Base-by-base conservation (phyloP, 2,113 vertebrate species). In the Aegotheles bennettii region DNA sequence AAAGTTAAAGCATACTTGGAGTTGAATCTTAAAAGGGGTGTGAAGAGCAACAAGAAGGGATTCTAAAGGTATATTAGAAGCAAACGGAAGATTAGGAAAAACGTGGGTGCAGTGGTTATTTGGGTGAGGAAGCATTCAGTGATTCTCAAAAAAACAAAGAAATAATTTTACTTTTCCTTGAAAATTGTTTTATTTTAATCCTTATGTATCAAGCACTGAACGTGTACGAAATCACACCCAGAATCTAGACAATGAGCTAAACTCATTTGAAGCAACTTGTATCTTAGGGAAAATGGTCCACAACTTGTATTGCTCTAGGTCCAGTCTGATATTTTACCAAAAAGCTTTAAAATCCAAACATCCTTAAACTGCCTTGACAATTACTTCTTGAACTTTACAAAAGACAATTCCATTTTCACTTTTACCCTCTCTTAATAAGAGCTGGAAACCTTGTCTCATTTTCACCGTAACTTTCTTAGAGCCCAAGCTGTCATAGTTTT, bases 101-200 rank as follows among this genome's bases (percentile, higher is more conserved):
- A 35, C 1, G 0, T 47, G 29, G 3, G 4, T 31, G 10, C 5
- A 16, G 1, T 24, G 21, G 7, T 50, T 53, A 36, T 9, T 36
- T 21, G 3, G 23, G 25, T 16, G 83, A 63, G 24, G 29, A 81
- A 43, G 18, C 8, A 4, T 51, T 45, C 19, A n/a, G 50, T 42
- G 35, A 65, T n/a, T 38, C 33, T 65, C 13, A 79, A 79, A 70
- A 7, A 59, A 14, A 1, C 6, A 47, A n/a, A 77, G 4, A 31
- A 78, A 69, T 8, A 24, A 40, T 20, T 21, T 13, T 13, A 6
- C 35, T 33, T 25, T 54, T 54, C 35, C 23, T 29, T 67, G 18
- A 51, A 51, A 53, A 16, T 21, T 31, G 4, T 7, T 29, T 63
- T 56, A 24, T 57, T 75, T 75, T 57, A 64, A 50, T 42, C 5